Evolutionary conservation across 2,113 vertebrate species (phyloP).

Genomic region (Sturnus vulgaris): DNA sequence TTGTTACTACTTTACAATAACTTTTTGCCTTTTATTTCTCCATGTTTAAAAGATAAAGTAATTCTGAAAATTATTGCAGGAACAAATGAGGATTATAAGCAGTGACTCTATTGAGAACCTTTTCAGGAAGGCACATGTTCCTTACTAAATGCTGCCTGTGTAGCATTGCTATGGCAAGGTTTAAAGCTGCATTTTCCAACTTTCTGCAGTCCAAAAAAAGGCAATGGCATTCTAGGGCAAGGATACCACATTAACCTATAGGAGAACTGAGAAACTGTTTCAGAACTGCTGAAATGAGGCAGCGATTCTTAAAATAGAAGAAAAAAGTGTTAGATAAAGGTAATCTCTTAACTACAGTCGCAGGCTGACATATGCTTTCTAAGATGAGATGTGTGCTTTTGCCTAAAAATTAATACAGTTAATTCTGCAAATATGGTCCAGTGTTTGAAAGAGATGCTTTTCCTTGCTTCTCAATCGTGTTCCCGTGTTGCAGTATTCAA

Average conservation of each 20-base stretch:
- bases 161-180: background rate
- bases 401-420: background rate
- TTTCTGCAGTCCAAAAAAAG: background rate
- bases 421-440: background rate
- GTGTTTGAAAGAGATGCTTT: background rate
- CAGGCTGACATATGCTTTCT: background rate
- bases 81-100: background rate
- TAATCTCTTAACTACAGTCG: background rate
- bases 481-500: background rate
- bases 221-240: background rate
- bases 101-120: background rate
- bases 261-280: background rate
- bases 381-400: background rate
- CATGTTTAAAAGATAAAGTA: background rate
- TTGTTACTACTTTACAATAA: background rate
- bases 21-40: background rate
- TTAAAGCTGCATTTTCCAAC: background rate
- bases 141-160: background rate
- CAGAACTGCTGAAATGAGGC: background rate
- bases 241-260: background rate
- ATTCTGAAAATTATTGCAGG: background rate
- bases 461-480: background rate
- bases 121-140: background rate
- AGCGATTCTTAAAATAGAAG: background rate
- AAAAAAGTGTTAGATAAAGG: background rate